Evolutionary conservation across 2,113 vertebrate species (phyloP).

Genomic region (Xenus cinereus): DNA sequence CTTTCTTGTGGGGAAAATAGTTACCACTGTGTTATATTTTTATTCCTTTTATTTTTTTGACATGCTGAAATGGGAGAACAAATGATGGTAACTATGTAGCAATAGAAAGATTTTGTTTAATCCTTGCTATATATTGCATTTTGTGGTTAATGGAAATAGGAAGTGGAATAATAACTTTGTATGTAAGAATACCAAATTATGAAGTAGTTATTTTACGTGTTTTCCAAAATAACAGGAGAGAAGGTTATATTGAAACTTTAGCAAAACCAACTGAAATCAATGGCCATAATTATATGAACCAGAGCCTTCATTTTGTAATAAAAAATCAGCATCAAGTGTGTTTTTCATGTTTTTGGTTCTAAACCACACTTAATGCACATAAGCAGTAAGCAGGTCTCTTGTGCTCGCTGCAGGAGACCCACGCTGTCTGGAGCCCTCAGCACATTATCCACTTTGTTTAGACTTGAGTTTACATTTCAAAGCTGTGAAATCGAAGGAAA

Average conservation of each 20-base stretch:
- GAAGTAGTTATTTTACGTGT: not conserved
- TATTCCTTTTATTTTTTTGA: not conserved
- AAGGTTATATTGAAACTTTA: not conserved
- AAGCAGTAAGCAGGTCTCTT: not conserved
- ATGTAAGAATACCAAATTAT: not conserved
- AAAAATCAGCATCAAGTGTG: not conserved
- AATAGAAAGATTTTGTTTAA: not conserved
- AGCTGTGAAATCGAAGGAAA: not conserved
- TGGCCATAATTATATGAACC: not conserved
- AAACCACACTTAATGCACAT: rapidly evolving
- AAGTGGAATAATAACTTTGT: not conserved
- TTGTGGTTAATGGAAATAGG: not conserved
- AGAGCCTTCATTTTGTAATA: not conserved
- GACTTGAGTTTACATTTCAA: not conserved
- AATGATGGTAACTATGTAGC: not conserved
- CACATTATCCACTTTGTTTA: not conserved
- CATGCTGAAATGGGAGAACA: not conserved
- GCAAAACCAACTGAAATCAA: not conserved
- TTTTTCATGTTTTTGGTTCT: not conserved
- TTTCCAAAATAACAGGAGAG: not conserved
- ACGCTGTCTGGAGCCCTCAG: not conserved
- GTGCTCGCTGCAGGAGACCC: not conserved
- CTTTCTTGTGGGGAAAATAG: not conserved
- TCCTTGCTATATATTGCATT: not conserved
- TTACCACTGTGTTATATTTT: not conserved